Conservation (phyloP, 2,888 invertebrate species). For the Cryptocheilus praepositus region DNA sequence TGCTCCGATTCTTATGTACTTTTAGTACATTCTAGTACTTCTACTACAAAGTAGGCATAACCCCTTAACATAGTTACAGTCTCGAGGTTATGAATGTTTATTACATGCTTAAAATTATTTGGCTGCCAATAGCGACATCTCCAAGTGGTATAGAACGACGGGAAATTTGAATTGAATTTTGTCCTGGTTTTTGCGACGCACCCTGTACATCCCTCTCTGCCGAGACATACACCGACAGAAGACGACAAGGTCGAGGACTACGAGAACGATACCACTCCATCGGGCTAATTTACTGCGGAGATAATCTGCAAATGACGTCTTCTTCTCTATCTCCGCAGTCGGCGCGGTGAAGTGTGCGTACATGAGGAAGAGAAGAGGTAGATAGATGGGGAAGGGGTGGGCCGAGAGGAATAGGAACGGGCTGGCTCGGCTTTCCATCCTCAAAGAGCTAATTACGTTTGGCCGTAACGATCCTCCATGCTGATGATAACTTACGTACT, state of each 20-base stretch:
- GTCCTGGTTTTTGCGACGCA: too few species aligned
- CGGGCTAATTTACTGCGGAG: conserved; percentile 48
- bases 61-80: too few species aligned
- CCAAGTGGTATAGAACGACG: too few species aligned
- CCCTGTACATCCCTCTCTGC: conserved; percentile 12
- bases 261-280: conserved; percentile 35
- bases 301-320: conserved; percentile 55
- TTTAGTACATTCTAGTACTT: too few species aligned
- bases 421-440: conserved; percentile 28
- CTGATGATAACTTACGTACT: conserved; percentile 8
- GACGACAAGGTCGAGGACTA: conserved; percentile 26
- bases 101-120: too few species aligned
- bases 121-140: too few species aligned
- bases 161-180: too few species aligned
- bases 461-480: conserved; percentile 40
- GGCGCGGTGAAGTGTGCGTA: too few species aligned
- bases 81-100: too few species aligned
- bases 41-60: too few species aligned
- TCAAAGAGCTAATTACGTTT: conserved; percentile 58
- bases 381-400: background rate
- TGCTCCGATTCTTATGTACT: too few species aligned
- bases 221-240: background rate
- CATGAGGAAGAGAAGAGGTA: too few species aligned
- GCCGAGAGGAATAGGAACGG: conserved; percentile 18
- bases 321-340: conserved; percentile 25